These are phyloP conservation scores for Sanderia malayensis DNA, from an alignment of 30 jellyfish, hydroid and myxozoan species.

Conservation along the genomic window DNA sequence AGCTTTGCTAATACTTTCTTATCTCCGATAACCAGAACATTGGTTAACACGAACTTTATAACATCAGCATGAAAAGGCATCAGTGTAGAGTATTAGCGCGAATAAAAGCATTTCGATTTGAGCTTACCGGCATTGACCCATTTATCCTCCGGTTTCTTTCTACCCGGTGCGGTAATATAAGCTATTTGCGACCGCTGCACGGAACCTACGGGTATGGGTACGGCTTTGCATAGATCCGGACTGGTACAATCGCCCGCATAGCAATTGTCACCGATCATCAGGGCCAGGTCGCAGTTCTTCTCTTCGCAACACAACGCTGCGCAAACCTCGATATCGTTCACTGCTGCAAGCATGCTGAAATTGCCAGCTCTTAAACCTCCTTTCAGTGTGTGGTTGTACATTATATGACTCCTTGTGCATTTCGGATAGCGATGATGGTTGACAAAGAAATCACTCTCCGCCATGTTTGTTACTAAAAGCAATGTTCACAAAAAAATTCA, in stretches of 20 bases:
- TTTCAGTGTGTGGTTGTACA: conserved; percentile 95
- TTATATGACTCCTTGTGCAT: conserved; percentile 93
- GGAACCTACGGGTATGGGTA: conserved; percentile 94
- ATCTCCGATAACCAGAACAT: too few relatives aligned
- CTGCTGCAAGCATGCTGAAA: conserved; percentile 96
- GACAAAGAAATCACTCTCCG: conserved; percentile 96
- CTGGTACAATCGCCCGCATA: conserved; percentile 99
- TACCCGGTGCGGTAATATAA: conserved; percentile 89
- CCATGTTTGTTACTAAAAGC: conserved; percentile 89
- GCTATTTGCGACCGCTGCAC: conserved; percentile 96
- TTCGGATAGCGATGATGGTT: conserved; percentile 85
- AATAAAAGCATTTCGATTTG: too few relatives aligned
- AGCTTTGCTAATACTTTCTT: too few relatives aligned
- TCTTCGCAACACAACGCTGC: conserved; percentile 99
- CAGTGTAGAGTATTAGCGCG: too few relatives aligned
- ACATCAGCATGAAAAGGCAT: too few relatives aligned
- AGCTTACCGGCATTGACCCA: conserved; percentile 85
- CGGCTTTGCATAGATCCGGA: conserved; percentile 95
- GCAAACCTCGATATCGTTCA: conserved; percentile 96
- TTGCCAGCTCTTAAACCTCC: conserved; percentile 98
- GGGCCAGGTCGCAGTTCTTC: conserved; percentile 92
- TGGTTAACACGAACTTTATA: too few relatives aligned
- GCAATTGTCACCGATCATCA: conserved; percentile 95
- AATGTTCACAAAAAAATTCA: too few relatives aligned
- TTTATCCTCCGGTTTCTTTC: conserved; percentile 91